phyloP scores from a whole-genome alignment of 2,113 vertebrate genomes.

The Solenodon paradoxus region DNA sequence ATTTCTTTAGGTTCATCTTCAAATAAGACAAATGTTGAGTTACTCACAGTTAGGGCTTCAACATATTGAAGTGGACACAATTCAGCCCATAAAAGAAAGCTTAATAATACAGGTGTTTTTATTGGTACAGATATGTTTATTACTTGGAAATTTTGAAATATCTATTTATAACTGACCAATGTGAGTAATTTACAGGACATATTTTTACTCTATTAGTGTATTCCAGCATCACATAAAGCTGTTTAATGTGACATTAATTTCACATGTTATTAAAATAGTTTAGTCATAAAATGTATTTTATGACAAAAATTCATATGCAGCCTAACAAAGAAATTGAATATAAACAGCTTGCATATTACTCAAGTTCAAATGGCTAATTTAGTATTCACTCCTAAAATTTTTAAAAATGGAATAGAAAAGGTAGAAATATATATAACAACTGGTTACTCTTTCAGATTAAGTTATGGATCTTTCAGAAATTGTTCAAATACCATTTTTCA shows the following conservation, averaged over 20 bases:
- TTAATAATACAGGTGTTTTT: too few species aligned
- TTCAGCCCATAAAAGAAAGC: too few species aligned
- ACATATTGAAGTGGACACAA: too few species aligned
- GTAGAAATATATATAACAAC: neutral
- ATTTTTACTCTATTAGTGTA: too few species aligned
- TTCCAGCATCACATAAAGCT: neutral
- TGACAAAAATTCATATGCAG: neutral
- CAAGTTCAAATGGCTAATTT: neutral
- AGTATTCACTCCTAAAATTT: neutral
- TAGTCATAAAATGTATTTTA: too few species aligned
- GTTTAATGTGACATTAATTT: neutral
- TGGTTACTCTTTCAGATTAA: neutral
- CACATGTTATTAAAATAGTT: neutral
- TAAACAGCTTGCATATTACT: too few species aligned
- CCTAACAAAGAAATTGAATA: neutral
- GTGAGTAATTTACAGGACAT: too few species aligned
- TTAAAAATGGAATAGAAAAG: neutral
- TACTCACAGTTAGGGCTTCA: too few species aligned
- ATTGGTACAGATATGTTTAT: too few species aligned
- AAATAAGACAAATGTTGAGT: too few species aligned
- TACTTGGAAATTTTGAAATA: too few species aligned
- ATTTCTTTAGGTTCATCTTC: too few species aligned
- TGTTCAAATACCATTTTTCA: neutral
- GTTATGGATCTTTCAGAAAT: neutral
- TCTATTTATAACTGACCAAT: neutral